Percentiles rank a stretch among this genome's conserved stretches.
Evolutionary conservation across 2,888 invertebrate genomes (phyloP).

Genomic region (Eulithis testata): DNA sequence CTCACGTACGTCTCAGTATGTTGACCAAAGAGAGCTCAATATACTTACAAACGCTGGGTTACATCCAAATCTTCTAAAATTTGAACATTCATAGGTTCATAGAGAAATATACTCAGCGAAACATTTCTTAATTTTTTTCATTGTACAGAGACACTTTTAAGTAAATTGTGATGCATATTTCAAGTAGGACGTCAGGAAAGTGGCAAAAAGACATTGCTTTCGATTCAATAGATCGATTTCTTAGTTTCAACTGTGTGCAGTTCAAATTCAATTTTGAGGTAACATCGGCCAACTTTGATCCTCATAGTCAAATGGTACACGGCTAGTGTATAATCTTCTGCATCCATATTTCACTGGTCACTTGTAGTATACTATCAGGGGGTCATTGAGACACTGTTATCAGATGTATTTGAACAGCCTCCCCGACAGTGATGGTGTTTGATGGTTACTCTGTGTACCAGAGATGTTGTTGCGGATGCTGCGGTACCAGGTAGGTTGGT

Average conservation of each 20-base stretch:
- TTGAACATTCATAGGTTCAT: background rate
- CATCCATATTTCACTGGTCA: no score
- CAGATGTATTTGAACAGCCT: background rate
- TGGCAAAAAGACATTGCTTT: no score
- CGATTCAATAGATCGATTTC: no score
- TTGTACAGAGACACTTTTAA: no score
- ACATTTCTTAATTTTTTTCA: background rate
- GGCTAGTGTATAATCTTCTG: no score
- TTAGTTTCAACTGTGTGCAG: no score
- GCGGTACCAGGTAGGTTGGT: slow-evolving; percentile 77
- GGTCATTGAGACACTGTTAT: no score
- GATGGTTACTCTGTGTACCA: slow-evolving; percentile 89
- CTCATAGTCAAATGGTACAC: no score
- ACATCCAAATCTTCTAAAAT: background rate
- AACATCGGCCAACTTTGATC: no score
- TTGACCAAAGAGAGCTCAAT: slow-evolving; percentile 14
- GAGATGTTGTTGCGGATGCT: slow-evolving; percentile 86
- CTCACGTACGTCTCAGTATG: slow-evolving; percentile 1
- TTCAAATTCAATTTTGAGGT: no score
- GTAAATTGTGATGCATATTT: no score
- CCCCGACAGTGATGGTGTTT: background rate
- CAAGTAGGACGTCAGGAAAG: no score
- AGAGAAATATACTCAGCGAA: background rate
- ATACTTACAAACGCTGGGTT: background rate
- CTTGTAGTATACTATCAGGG: background rate